Base-by-base conservation (phyloP, 2,888 invertebrate genomes). In the Aphrophora alni region DNA sequence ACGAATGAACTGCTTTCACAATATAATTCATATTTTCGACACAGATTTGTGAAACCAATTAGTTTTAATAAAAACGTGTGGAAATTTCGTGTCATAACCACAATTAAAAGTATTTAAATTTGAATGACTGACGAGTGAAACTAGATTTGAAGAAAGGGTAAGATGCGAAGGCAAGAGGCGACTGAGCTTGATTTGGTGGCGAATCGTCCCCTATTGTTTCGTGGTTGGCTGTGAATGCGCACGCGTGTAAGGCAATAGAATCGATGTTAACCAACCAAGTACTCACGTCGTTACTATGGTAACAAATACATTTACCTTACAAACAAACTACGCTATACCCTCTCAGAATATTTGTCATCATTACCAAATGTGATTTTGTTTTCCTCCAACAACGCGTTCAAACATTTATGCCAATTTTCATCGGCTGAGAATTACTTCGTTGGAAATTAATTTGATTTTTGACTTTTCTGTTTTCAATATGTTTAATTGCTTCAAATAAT, bases 161-260 rank as follows among this genome's bases (percentile, higher is more conserved):
- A 68, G n/a, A n/a, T n/a, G n/a, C n/a, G n/a, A n/a, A n/a, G n/a
- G n/a, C n/a, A n/a, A n/a, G 78, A 59, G 74, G 75, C 75, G 33
- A 68, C 38, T 71, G 75, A 24, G 76, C 76, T 75, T 5, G 44
- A 44, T 80, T 76, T 76, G 81, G 77, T 76, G 77, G 73, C 81
- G 59, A 59, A 59, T n/a, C 59, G n/a, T 21, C 59, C 82, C 82
- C 82, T 81, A 82, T 82, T 82, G 82, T 82, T 82, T 80, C 69
- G 75, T 81, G 82, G 82, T 82, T 82, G 82, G 82, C 76, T 78
- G 78, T 78, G 78, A 76, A 70, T 76, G 70, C 77, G 82, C 82
- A 80, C 70, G 80, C 80, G 82, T 80, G 75, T 72, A 33, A 74
- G 28, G 75, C 80, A 81, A 82, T 82, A 78, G 80, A 82, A 59